Evolutionary conservation across 1,140 invertebrate species (phyloP).

Genomic region (Anastrepha obliqua): DNA sequence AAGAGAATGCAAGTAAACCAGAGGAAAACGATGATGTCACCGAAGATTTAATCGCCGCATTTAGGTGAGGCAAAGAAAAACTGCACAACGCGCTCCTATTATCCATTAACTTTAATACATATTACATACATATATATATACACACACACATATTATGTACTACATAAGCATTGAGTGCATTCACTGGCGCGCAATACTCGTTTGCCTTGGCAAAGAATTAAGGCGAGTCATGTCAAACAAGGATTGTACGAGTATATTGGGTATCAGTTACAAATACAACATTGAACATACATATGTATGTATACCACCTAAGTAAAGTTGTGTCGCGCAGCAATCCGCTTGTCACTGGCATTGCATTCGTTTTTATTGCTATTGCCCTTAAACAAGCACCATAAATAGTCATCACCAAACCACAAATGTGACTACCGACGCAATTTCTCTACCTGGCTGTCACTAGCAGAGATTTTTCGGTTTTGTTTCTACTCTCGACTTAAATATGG

Average conservation of each 20-base stretch:
- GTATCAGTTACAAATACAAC: too few relatives aligned
- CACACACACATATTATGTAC: not conserved
- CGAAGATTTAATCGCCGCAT: constrained; percentile 84
- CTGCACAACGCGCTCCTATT: too few relatives aligned
- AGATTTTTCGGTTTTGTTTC: not conserved
- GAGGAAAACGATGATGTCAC: constrained; percentile 79
- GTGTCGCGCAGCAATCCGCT: too few relatives aligned
- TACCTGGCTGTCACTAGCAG: not conserved
- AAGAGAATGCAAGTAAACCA: constrained; percentile 71
- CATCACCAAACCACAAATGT: not conserved
- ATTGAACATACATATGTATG: too few relatives aligned
- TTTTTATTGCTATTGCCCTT: not conserved
- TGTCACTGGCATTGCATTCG: not conserved
- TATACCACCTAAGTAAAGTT: too few relatives aligned
- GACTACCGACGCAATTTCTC: constrained; percentile 10
- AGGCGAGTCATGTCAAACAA: too few relatives aligned
- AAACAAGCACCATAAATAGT: not conserved
- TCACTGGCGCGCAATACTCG: too few relatives aligned
- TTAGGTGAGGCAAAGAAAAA: constrained; percentile 75
- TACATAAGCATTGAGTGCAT: too few relatives aligned
- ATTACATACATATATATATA: not conserved
- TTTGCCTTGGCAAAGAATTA: too few relatives aligned
- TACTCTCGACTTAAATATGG: not conserved
- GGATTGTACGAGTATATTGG: too few relatives aligned
- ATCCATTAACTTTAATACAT: too few relatives aligned